A percentile compares a stretch with the other conserved stretches of the same genome.
These are phyloP conservation scores for Lamproptera curius DNA, from an alignment of 2,888 invertebrate species.

Conservation along the genomic window DNA sequence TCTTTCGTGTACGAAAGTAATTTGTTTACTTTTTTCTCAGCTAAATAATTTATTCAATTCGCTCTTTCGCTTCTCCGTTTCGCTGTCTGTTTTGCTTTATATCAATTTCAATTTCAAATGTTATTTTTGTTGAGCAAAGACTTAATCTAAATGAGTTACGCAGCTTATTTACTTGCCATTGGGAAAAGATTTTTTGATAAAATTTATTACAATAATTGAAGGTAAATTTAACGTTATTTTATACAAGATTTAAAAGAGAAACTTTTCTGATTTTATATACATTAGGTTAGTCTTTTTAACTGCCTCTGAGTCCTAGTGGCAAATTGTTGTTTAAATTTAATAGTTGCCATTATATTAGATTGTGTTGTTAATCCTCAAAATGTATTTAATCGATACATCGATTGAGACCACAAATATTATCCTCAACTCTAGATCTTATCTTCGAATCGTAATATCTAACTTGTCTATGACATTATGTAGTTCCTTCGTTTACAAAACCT, in stretches of 20 bases:
- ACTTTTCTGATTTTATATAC: neutral
- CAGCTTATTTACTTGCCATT: slow-evolving; percentile 2
- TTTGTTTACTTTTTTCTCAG: slow-evolving; percentile 12
- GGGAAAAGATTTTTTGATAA: neutral
- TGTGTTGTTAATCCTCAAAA: too few species aligned
- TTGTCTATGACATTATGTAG: too few species aligned
- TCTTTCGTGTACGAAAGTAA: slow-evolving; percentile 6
- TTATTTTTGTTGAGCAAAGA: slow-evolving; percentile 7
- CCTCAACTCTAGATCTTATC: too few species aligned
- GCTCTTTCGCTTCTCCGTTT: slow-evolving; percentile 5
- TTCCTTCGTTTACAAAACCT: too few species aligned
- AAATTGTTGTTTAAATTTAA: too few species aligned
- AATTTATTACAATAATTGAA: neutral
- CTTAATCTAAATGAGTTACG: slow-evolving; percentile 5
- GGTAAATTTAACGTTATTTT: neutral
- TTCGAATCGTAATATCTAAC: too few species aligned
- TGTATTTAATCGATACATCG: too few species aligned
- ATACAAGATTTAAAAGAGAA: neutral
- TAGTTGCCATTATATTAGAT: too few species aligned
- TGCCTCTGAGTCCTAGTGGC: too few species aligned
- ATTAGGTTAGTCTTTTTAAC: too few species aligned
- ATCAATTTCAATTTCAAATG: slow-evolving; percentile 11
- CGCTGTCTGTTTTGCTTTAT: slow-evolving; percentile 12
- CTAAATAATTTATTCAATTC: slow-evolving; percentile 11
- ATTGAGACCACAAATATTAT: too few species aligned